phyloP scores from a whole-genome alignment of 1,140 invertebrate genomes.

The Cyrtorhinus lividipennis region DNA sequence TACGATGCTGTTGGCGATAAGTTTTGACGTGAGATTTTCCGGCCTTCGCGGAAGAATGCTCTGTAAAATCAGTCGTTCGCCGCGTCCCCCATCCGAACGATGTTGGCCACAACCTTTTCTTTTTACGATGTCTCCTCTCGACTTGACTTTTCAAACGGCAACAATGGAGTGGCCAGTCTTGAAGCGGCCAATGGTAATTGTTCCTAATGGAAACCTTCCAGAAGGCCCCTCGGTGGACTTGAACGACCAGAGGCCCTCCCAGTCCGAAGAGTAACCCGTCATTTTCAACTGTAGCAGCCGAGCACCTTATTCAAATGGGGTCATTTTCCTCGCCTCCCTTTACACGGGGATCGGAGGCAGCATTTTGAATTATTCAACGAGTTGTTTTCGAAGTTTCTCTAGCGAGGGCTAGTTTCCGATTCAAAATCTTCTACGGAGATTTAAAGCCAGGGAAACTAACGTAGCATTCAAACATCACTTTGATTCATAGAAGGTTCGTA shows the following conservation, averaged over 20 bases:
- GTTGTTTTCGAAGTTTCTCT: neutral
- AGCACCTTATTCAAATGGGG: neutral
- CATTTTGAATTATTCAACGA: neutral
- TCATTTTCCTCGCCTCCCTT: neutral
- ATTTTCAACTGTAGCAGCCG: neutral
- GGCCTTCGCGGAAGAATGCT: neutral
- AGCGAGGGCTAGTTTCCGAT: neutral
- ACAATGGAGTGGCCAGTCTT: neutral
- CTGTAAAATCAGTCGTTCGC: neutral
- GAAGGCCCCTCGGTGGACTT: neutral
- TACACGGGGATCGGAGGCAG: neutral
- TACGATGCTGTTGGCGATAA: neutral
- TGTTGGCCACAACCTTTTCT: neutral
- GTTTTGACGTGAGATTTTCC: neutral
- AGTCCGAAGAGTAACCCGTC: neutral
- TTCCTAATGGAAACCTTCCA: neutral
- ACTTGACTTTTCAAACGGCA: too few relatives aligned
- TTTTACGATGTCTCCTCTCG: neutral
- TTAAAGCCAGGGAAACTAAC: neutral
- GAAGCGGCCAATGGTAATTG: neutral
- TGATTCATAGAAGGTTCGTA: neutral
- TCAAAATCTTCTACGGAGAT: neutral
- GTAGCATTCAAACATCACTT: neutral
- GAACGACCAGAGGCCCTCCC: too few relatives aligned
- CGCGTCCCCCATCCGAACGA: too few relatives aligned